These are phyloP conservation scores for Gymnorhina tibicen DNA, from an alignment of 2,113 vertebrate genomes.

Conservation along the genomic window DNA sequence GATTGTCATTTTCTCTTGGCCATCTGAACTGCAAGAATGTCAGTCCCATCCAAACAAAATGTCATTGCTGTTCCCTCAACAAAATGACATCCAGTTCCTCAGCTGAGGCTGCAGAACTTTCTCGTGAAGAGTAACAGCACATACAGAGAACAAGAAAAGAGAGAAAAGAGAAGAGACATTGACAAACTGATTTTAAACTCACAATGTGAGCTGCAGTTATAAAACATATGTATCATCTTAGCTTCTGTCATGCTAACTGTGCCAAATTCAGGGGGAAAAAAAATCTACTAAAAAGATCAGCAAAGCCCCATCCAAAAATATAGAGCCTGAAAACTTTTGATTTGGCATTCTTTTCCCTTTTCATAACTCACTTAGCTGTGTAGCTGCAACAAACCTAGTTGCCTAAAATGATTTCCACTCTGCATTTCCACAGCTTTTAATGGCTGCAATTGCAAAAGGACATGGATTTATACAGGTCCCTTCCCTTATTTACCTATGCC, in stretches of 20 bases:
- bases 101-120: not conserved
- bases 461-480: not conserved
- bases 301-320: slow-evolving; percentile 37
- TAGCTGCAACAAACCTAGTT: not conserved
- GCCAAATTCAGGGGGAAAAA: not conserved
- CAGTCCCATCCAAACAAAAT: not conserved
- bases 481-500: not conserved
- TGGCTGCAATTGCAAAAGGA: not conserved
- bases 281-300: not conserved
- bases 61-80: not conserved
- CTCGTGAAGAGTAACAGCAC: not conserved
- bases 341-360: not conserved
- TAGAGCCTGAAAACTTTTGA: not conserved
- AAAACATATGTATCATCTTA: slow-evolving; percentile 55
- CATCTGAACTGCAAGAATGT: not conserved
- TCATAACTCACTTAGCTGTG: not conserved
- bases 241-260: slow-evolving; percentile 35
- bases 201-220: slow-evolving; percentile 33
- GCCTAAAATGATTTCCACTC: not conserved
- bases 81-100: not conserved
- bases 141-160: not conserved
- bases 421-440: not conserved
- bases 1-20: not conserved
- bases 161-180: slow-evolving; percentile 1
- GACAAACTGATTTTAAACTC: slow-evolving; percentile 48